Conservation (phyloP, 64 coral and sea anemone species). For the Pocillopora damicornis region DNA sequence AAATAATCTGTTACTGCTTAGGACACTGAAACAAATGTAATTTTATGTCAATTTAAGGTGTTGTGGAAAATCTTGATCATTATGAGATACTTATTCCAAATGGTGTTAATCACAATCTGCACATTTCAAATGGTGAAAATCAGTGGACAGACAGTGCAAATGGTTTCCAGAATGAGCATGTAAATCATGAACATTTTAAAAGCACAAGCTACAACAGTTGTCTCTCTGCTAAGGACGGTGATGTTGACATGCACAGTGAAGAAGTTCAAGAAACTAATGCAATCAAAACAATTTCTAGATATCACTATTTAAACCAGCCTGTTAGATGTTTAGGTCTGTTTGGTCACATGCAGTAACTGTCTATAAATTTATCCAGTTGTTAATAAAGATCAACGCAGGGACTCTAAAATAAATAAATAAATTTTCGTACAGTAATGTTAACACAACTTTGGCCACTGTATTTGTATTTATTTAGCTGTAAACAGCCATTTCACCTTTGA, state of each 20-base stretch:
- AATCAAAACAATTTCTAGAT: background rate
- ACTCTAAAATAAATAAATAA: no score
- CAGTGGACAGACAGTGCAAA: background rate
- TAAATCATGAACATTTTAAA: background rate
- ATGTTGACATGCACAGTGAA: constrained; percentile 26
- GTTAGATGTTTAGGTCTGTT: constrained; percentile 34
- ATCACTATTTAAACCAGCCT: constrained; percentile 35
- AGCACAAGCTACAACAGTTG: background rate
- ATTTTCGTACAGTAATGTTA: no score
- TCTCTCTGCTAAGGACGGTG: background rate
- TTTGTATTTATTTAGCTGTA: no score
- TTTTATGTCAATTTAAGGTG: constrained; percentile 25
- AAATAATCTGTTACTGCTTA: no score
- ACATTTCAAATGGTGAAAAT: background rate
- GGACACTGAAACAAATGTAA: no score
- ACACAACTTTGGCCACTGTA: no score
- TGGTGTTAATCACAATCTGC: constrained; percentile 17
- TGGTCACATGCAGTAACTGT: constrained; percentile 15
- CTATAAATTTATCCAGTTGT: background rate
- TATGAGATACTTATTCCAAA: constrained; percentile 44
- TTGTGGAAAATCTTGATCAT: constrained; percentile 45
- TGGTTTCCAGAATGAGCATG: background rate
- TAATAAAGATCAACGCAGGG: background rate
- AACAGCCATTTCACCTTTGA: no score
- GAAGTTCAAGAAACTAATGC: constrained; percentile 11